Percentiles rank a stretch among this genome's conserved stretches.
Evolutionary conservation across 2,797 vertebrate genomes (phyloP).

Genomic region (Takifugu ocellatus): DNA sequence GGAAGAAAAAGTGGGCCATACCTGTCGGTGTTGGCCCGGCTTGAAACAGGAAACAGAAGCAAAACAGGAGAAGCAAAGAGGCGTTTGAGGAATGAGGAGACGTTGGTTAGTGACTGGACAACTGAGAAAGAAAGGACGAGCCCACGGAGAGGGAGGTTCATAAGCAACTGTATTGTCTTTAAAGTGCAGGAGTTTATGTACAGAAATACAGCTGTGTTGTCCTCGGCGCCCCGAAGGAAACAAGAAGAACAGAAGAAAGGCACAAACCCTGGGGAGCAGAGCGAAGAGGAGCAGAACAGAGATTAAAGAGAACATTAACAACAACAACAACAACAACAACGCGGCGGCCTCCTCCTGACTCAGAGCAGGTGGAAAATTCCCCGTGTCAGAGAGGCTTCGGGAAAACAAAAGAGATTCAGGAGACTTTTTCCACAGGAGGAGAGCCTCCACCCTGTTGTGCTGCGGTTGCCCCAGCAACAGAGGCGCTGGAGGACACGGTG

Average conservation of each 20-base stretch:
- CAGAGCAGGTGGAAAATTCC: neutral
- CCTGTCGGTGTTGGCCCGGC: constrained; percentile 50
- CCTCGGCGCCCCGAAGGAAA: constrained; percentile 76
- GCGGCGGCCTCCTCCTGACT: neutral
- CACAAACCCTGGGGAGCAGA: constrained; percentile 80
- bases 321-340: neutral
- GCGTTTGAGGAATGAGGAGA: constrained; percentile 18
- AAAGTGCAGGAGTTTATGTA: constrained; percentile 87
- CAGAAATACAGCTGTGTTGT: constrained; percentile 82
- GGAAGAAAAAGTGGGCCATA: constrained; percentile 50
- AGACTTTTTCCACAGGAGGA: constrained; percentile 4
- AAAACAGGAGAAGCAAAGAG: constrained; percentile 27
- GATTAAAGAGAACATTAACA: constrained; percentile 37
- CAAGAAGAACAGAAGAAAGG: constrained; percentile 78
- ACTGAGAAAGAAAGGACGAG: constrained; percentile 47
- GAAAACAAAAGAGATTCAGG: no score
- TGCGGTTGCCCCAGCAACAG: constrained; percentile 20
- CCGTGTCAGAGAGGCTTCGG: no score
- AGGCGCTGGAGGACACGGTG: constrained; percentile 1
- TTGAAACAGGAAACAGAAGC: constrained; percentile 44
- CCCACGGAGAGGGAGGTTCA: constrained; percentile 45
- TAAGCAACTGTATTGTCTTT: constrained; percentile 77
- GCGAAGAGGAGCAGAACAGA: constrained; percentile 59
- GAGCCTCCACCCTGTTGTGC: constrained; percentile 19
- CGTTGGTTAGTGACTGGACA: constrained; percentile 13